Evolutionary conservation across 2,113 vertebrate genomes (phyloP).

Genomic region (Cariama cristata): DNA sequence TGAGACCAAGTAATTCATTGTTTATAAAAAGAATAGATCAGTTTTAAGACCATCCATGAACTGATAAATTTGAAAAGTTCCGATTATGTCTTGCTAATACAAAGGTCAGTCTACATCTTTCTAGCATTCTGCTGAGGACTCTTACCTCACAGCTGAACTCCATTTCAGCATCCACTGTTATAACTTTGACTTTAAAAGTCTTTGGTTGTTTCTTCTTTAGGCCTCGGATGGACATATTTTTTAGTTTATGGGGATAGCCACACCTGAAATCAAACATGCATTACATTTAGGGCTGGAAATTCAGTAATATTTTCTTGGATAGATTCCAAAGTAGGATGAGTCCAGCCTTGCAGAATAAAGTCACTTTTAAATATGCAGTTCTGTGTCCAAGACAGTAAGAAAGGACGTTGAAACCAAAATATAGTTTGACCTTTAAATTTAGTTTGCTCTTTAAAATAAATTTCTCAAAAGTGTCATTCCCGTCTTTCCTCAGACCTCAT

Average conservation of each 20-base stretch:
- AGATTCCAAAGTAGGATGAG: background rate
- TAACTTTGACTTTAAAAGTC: slow-evolving; percentile 92
- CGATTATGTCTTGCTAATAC: background rate
- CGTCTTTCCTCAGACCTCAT: background rate
- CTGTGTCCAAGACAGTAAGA: background rate
- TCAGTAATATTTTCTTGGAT: background rate
- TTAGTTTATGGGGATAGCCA: background rate
- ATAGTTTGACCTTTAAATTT: background rate
- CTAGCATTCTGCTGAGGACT: background rate
- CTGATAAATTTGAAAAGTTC: background rate
- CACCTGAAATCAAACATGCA: slow-evolving; percentile 12
- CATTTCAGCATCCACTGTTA: slow-evolving; percentile 93
- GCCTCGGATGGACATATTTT: slow-evolving; percentile 89
- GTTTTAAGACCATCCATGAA: background rate
- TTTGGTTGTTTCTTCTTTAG: slow-evolving; percentile 92
- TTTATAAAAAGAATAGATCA: background rate
- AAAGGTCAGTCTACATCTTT: background rate
- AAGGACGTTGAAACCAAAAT: background rate
- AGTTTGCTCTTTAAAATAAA: background rate
- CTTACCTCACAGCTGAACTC: slow-evolving; percentile 94
- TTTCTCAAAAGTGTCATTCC: background rate
- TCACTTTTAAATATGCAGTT: background rate
- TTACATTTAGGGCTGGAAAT: background rate
- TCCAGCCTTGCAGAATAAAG: background rate
- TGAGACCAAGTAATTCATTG: background rate